Base-by-base conservation (phyloP, 1,140 invertebrate species). In the Sitobion miscanthi region DNA sequence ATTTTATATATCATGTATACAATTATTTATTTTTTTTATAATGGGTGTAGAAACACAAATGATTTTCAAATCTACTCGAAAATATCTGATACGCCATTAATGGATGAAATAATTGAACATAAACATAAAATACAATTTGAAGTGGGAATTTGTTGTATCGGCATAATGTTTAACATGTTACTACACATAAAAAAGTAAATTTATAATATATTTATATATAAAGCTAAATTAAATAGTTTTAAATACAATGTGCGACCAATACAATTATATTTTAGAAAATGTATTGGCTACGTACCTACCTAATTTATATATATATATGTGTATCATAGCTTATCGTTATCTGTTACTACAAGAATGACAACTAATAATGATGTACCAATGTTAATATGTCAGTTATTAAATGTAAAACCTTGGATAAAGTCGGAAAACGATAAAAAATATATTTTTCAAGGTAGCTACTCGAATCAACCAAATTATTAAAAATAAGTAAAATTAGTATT, bases 291-390 rank as follows among this genome's bases (percentile, higher is more conserved):
- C 9, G 14, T 52, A 52, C 17, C 49, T 20, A 52, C 49, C 14
- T 52, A 52, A 52, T 52, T 52, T 62, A 62, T 23, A 8, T 57
- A 3, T 57, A 57, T 25, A 9, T 1, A 62, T 62, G 54, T 83
- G 88, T 95, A 96, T 92, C 95, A 96, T 45, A 95, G 95, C 23
- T 95, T 97, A n/a, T 96, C 97, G 4, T 95, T 97, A 20, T 96
- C 96, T 87, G 96, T 96, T 77, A 94, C 96, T 17, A 96, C 96
- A 7, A 96, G 97, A 62, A 95, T 98, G 94, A 96, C 97, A 91
- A 95, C 96, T 77, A 96, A 96, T 2, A 96, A 97, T 93, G 97
- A 98, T 94, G 95, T 97, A 62, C 97, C 97, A 0, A 96, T 97
- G 94, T 95, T 98, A 38, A 95, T 98, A 54, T 95, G 95, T 42